Evolutionary conservation across 2,888 invertebrate genomes (phyloP), one percentile per base, ranked within the genome.

Genomic region (Drosophila engyochracea): DNA sequence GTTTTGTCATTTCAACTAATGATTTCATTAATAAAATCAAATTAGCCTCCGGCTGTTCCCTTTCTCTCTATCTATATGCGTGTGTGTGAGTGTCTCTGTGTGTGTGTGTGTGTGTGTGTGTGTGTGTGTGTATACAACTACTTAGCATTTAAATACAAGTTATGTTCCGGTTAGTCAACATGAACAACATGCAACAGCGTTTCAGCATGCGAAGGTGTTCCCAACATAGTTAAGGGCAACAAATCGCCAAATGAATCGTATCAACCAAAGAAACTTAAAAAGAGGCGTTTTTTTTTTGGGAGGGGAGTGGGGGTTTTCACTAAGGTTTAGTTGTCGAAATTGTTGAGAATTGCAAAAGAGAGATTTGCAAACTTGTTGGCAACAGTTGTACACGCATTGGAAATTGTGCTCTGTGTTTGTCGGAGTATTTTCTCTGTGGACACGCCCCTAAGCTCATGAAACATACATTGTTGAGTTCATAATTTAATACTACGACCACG

Each of bases 381-480:
- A 16, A 33, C 16, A n/a, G 47, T 61, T 31, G 7, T n/a, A 25
- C 33, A 30, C 44, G 16, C 37, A 28, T 12, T 60, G 33, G 28
- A 16, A 33, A 33, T 55, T 51, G 28, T 35, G 39, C 4, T 6
- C 9, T 51, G 30, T 41, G 49, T 62, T 44, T 16, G 47, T 3
- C 35, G 22, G 14, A 25, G 59, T 22, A 12, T 25, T 39, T 25
- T 39, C 37, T 4, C 19, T 37, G 16, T 39, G 55, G 33, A 16
- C 52, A 52, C 41, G 52, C 66, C 33, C 52, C 64, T 33, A 35
- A 30, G 22, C 66, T 22, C 64, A 57, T 58, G 60, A 58, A 70
- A 70, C 81, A 78, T 71, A 80, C 78, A 86, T 76, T 80, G 82
- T 78, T 74, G 73, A 78, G 80, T 82, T 84, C 76, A 85, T 82